Percentiles rank a stretch among this genome's conserved stretches.
phyloP scores from a whole-genome alignment of 1,140 invertebrate genomes.

The Anoplophora glabripennis region DNA sequence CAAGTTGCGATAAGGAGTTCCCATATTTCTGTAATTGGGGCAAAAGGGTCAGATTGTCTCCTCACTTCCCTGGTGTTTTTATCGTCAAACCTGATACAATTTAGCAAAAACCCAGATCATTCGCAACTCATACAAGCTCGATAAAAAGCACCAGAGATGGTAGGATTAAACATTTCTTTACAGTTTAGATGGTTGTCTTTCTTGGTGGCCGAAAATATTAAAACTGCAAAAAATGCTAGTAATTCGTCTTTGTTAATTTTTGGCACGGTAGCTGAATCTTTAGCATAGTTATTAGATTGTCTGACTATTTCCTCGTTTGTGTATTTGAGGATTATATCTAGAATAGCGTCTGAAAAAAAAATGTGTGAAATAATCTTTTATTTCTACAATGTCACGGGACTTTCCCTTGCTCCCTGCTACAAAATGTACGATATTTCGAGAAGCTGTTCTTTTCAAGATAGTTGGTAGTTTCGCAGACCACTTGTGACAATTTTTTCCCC shows the following conservation, averaged over 20 bases:
- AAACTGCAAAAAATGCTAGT: too few species aligned
- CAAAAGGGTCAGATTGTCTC: constrained; percentile 38
- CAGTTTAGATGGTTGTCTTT: too few species aligned
- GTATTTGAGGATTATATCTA: constrained; percentile 22
- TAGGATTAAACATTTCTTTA: too few species aligned
- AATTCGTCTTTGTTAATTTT: too few species aligned
- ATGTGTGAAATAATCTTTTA: constrained; percentile 16
- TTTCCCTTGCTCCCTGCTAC: constrained; percentile 18
- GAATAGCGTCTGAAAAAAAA: constrained; percentile 20
- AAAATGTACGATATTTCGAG: constrained; percentile 24
- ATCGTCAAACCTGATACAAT: constrained; percentile 42
- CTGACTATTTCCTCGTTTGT: too few species aligned
- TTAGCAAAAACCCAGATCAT: too few species aligned
- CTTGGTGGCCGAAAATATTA: too few species aligned
- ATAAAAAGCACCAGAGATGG: too few species aligned
- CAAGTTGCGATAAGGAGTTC: constrained; percentile 37
- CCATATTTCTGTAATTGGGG: constrained; percentile 42
- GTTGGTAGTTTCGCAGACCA: constrained; percentile 20
- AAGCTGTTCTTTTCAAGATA: constrained; percentile 12
- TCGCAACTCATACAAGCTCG: too few species aligned
- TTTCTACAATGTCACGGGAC: constrained; percentile 10
- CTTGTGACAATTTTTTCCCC: constrained; percentile 26
- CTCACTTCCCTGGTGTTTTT: constrained; percentile 27
- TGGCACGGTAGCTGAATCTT: too few species aligned
- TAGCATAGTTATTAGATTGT: too few species aligned